Evolutionary conservation across 2,113 vertebrate species (phyloP), one percentile per base, ranked within the genome.

Genomic region (Campylomormyrus numenius): DNA sequence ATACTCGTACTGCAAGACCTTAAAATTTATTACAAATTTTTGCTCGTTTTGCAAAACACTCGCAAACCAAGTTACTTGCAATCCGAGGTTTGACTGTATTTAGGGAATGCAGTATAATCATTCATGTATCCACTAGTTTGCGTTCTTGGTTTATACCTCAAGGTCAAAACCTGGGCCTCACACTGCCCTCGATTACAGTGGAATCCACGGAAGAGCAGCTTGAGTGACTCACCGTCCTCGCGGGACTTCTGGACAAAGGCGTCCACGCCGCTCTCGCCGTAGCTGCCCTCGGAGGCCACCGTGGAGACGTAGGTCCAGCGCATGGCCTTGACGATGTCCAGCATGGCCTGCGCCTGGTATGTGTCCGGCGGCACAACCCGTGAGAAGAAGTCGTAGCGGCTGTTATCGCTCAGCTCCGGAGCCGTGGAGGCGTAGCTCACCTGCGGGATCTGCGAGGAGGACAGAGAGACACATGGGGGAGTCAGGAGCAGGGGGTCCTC

Each of bases 361-460:
- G 98, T 99, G 95, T 99, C 98, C 0, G 98, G 98, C 0, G 98
- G 98, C 52, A 99, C 98, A 2, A 99, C 98, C 0, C 98, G 96
- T 48, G 98, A 99, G 94, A 99, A 99, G 96, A 98, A 99, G 94
- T 99, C 98, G 0, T 99, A 99, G 93, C 98, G 97, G 91, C 96
- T 98, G 96, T 98, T 99, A 92, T 99, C 98, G 0, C 98, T 99
- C 93, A 99, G 95, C 94, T 99, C 98, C 0, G 98, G 98, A 0
- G 98, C 98, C 0, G 98, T 99, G 93, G 98, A 99, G 89, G 98
- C 98, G 0, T 99, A 99, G 95, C 98, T 99, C 95, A 99, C 97
- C 95, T 99, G 98, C 86, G 98, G 98, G 90, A 99, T 99, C 98
- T 99, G 90, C 3, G 35, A 35, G 45, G 0, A 6, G 91, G 50